A percentile compares a stretch with the other conserved stretches of the same genome.
phyloP scores from a whole-genome alignment of 1,140 invertebrate species.

The Drosophila ohnishii region DNA sequence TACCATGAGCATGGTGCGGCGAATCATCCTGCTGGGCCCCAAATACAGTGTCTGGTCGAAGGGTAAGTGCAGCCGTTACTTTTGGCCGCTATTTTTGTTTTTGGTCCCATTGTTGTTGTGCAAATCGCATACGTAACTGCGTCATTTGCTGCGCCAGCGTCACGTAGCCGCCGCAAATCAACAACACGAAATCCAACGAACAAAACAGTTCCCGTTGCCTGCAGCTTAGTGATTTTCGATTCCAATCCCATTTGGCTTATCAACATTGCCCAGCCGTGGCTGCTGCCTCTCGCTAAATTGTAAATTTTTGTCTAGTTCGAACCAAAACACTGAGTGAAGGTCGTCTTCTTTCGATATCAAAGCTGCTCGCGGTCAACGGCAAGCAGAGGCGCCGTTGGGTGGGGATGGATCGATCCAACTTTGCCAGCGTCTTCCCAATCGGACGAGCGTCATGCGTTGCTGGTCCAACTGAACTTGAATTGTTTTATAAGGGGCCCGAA shows the following conservation, averaged over 20 bases:
- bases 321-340: constrained; percentile 49
- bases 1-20: constrained; percentile 80
- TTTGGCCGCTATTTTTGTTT: constrained; percentile 1
- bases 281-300: constrained; percentile 5
- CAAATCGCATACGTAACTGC: constrained; percentile 77
- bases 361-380: constrained; percentile 50
- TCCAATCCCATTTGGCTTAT: constrained; percentile 45
- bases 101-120: constrained; percentile 44
- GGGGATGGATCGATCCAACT: constrained; percentile 15
- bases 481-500: constrained; percentile 38
- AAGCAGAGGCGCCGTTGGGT: constrained; percentile 19
- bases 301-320: constrained; percentile 23
- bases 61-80: constrained; percentile 56
- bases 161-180: constrained; percentile 27
- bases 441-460: constrained; percentile 6
- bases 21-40: constrained; percentile 73
- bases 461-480: constrained; percentile 70
- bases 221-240: constrained; percentile 3
- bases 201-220: constrained; percentile 14
- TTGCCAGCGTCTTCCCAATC: constrained; percentile 14
- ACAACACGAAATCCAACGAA: constrained; percentile 33
- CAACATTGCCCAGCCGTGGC: constrained; percentile 34
- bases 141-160: constrained; percentile 59
- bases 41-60: constrained; percentile 75
- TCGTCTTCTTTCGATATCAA: constrained; percentile 61